phyloP scores from a whole-genome alignment of 2,888 invertebrate species.

The Dimorphilus gyrociliatus region DNA sequence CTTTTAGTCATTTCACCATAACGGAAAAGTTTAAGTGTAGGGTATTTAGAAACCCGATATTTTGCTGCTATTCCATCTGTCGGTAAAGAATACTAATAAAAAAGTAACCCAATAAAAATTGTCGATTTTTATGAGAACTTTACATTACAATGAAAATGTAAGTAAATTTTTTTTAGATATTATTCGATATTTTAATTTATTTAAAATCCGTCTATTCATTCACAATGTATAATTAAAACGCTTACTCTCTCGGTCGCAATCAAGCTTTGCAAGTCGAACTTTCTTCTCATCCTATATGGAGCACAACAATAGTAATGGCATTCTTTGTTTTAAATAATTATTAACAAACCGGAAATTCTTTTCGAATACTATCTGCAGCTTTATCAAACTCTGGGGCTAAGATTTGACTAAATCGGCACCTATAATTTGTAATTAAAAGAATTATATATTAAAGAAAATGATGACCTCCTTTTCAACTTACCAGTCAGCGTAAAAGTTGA shows the following conservation, averaged over 20 bases:
- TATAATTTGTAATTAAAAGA: conserved; percentile 10
- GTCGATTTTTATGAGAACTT: neutral
- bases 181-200: neutral
- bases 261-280: conserved; percentile 86
- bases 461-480: too few relatives aligned
- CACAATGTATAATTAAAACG: conserved; percentile 9
- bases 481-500: too few relatives aligned
- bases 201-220: too few relatives aligned
- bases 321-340: too few relatives aligned
- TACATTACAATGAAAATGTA: neutral
- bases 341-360: conserved; percentile 62
- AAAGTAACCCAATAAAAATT: conserved; percentile 1
- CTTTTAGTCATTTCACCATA: conserved; percentile 39
- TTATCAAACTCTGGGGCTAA: conserved; percentile 91
- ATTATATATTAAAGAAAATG: neutral
- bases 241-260: conserved; percentile 78
- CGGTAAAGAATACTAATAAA: conserved; percentile 10
- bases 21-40: conserved; percentile 81
- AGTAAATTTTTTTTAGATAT: too few relatives aligned
- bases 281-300: conserved; percentile 50
- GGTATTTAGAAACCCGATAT: conserved; percentile 94
- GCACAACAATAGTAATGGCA: too few relatives aligned
- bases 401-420: conserved; percentile 88
- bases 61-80: conserved; percentile 59
- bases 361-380: conserved; percentile 63